A percentile compares a stretch with the other conserved stretches of the same genome.
These are phyloP conservation scores for Drosophila lini DNA, from an alignment of 1,140 invertebrate genomes.

Conservation along the genomic window DNA sequence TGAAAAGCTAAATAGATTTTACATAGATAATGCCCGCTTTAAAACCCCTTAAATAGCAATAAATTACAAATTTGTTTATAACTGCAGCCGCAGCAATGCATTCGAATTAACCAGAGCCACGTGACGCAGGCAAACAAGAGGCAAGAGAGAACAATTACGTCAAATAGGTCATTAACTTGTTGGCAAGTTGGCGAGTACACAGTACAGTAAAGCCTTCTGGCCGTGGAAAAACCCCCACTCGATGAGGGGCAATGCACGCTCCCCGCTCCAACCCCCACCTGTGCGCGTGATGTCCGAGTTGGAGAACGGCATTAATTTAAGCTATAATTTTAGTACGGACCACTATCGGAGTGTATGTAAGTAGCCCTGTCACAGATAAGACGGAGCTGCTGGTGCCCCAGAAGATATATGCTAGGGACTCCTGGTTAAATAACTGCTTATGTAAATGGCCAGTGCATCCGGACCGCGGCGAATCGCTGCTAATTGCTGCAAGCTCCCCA, in stretches of 20 bases:
- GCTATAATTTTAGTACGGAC: constrained; percentile 23
- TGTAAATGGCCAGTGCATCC: constrained; percentile 29
- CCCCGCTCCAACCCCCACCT: neutral
- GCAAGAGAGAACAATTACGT: constrained; percentile 34
- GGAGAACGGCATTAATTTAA: constrained; percentile 6
- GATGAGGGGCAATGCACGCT: constrained; percentile 5
- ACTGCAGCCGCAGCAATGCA: constrained; percentile 10
- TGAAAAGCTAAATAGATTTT: constrained; percentile 5
- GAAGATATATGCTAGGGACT: constrained; percentile 48
- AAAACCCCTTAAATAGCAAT: constrained; percentile 4
- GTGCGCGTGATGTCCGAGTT: constrained; percentile 32
- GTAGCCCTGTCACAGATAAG: constrained; percentile 57
- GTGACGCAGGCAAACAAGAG: constrained; percentile 42
- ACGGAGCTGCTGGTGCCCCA: constrained; percentile 13
- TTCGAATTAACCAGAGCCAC: constrained; percentile 25
- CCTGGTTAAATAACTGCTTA: constrained; percentile 56
- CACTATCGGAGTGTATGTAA: constrained; percentile 47
- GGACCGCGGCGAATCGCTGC: constrained; percentile 7
- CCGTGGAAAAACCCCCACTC: constrained; percentile 11
- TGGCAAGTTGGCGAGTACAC: constrained; percentile 15
- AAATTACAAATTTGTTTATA: constrained; percentile 19
- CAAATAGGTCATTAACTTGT: constrained; percentile 63
- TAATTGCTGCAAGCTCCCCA: constrained; percentile 28
- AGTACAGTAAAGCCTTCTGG: constrained; percentile 27
- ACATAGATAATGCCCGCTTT: neutral